A percentile compares a stretch with the other conserved stretches of the same genome.
phyloP scores from a whole-genome alignment of 2,888 invertebrate genomes.

The Leptopilina myrica region DNA sequence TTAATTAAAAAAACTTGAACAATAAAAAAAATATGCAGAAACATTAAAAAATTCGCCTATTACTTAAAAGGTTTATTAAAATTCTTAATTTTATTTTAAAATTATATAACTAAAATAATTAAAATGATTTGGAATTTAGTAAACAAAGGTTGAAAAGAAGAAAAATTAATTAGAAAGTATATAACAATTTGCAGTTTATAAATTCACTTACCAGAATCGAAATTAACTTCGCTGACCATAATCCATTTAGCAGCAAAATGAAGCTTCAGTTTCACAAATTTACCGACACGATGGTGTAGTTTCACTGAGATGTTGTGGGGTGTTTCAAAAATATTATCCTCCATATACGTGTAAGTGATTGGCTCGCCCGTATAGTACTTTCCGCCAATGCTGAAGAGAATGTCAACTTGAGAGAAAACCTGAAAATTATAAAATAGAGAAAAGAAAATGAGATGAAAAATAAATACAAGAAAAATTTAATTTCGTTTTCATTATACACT shows the following conservation, averaged over 20 bases:
- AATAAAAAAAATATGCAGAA: too few species aligned
- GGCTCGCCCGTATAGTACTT: constrained; percentile 87
- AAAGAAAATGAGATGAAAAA: constrained; percentile 16
- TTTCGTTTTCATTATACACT: background rate
- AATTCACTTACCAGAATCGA: constrained; percentile 84
- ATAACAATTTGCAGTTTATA: background rate
- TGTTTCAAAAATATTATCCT: constrained; percentile 88
- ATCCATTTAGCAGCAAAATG: constrained; percentile 91
- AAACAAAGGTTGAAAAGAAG: too few species aligned
- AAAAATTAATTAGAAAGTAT: background rate
- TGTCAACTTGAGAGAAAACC: constrained; percentile 88
- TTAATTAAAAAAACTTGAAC: too few species aligned
- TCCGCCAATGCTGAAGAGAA: constrained; percentile 90
- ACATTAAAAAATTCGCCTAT: too few species aligned
- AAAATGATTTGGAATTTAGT: too few species aligned
- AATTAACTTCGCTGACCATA: constrained; percentile 91
- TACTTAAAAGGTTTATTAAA: too few species aligned
- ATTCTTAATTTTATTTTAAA: too few species aligned
- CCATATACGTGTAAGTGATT: constrained; percentile 84
- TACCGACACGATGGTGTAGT: constrained; percentile 88
- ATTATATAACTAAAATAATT: too few species aligned
- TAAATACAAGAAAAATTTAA: constrained; percentile 8
- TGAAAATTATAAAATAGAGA: constrained; percentile 72
- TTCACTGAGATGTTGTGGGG: constrained; percentile 90
- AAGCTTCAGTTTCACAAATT: constrained; percentile 87